Evolutionary conservation across 2,113 vertebrate genomes (phyloP).

Genomic region (Sylvilagus bachmani): DNA sequence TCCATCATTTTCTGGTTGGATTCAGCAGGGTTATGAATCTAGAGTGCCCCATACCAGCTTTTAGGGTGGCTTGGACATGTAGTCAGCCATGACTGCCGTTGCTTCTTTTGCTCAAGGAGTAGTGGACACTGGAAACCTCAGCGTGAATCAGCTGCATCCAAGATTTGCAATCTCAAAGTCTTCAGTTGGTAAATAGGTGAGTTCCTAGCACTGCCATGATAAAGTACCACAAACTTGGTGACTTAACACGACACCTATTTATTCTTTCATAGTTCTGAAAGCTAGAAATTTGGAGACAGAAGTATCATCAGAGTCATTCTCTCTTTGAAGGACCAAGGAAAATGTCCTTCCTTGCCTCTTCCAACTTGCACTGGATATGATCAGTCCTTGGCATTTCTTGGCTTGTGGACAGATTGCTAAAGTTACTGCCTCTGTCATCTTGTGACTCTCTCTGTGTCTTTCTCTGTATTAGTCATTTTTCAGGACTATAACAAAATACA

Average conservation of each 20-base stretch:
- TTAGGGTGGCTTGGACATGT: neutral
- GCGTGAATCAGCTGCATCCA: slow-evolving; percentile 28
- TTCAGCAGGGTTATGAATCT: slow-evolving; percentile 39
- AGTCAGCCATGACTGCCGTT: neutral
- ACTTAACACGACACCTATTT: too few species aligned
- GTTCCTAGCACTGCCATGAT: neutral
- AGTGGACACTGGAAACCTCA: neutral
- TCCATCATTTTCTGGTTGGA: slow-evolving; percentile 44
- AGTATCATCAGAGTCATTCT: too few species aligned
- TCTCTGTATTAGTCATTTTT: neutral
- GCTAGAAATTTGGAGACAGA: neutral
- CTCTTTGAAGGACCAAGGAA: neutral
- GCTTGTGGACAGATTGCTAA: neutral
- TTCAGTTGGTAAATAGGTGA: neutral
- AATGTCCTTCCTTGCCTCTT: neutral
- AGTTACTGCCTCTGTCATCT: neutral
- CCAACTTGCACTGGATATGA: neutral
- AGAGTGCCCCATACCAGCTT: neutral
- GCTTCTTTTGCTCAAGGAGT: neutral
- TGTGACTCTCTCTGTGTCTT: neutral
- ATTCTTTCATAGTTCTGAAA: neutral
- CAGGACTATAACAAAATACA: too few species aligned
- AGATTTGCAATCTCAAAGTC: slow-evolving; percentile 28
- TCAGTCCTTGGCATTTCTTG: neutral
- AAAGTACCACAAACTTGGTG: neutral